Percentiles rank a stretch among this genome's conserved stretches.
phyloP scores from a whole-genome alignment of 2,888 invertebrate species.

The Cephus pulcher region DNA sequence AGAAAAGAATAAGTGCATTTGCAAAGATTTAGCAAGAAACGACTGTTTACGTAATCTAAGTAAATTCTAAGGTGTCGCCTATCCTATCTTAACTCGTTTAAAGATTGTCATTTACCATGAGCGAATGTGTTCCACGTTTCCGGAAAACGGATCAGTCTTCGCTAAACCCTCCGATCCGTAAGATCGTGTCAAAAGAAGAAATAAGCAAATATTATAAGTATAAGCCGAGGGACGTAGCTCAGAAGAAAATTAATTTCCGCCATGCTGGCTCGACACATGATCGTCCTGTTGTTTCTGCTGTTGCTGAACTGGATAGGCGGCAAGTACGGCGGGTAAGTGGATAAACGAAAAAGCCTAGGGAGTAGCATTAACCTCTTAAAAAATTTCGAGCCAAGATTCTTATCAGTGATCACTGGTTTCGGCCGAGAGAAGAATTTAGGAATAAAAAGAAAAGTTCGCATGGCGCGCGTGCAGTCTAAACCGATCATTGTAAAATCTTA shows the following conservation, averaged over 20 bases:
- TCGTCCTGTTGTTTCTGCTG: background rate
- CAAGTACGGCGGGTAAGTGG: background rate
- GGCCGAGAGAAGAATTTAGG: background rate
- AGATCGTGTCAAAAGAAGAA: background rate
- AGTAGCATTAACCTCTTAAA: background rate
- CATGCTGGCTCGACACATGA: background rate
- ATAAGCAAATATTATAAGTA: background rate
- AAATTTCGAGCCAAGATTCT: background rate
- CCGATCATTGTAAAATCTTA: conserved; percentile 5
- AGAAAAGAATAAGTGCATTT: background rate
- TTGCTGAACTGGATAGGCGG: background rate
- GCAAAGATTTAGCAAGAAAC: background rate
- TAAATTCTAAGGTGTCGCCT: background rate
- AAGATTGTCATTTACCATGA: background rate
- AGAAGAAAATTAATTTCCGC: background rate
- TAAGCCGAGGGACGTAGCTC: background rate
- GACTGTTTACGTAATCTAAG: background rate
- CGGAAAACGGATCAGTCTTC: background rate
- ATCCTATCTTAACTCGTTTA: background rate
- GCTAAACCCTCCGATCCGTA: background rate
- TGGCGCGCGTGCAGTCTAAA: background rate
- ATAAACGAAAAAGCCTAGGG: background rate
- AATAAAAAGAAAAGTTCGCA: background rate
- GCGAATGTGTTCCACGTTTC: background rate
- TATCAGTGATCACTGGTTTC: background rate